phyloP scores from a whole-genome alignment of 1,140 invertebrate genomes.

The Euura saliciscinereae region DNA sequence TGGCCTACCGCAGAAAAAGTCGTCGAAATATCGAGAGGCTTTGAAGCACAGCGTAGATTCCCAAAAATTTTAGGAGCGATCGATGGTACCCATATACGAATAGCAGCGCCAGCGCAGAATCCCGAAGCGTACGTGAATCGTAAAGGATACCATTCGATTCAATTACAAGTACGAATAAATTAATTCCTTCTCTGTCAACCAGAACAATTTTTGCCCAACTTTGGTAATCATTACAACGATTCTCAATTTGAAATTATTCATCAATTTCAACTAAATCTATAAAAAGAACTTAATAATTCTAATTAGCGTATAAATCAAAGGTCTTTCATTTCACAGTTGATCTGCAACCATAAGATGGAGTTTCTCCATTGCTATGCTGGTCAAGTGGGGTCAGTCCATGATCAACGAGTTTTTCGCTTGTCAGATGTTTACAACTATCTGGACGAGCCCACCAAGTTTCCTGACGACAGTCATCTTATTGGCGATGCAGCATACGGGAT shows the following conservation, averaged over 20 bases:
- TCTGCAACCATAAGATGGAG: background rate
- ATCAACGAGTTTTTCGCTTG: background rate
- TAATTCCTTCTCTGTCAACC: too few species aligned
- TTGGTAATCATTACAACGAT: too few species aligned
- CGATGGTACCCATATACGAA: constrained; percentile 32
- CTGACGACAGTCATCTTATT: constrained; percentile 7
- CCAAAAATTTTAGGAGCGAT: constrained; percentile 29
- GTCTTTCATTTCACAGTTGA: constrained; percentile 11
- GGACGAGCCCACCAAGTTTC: constrained; percentile 8
- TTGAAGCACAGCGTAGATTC: constrained; percentile 18
- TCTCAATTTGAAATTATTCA: too few species aligned
- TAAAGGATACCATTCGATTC: constrained; percentile 33
- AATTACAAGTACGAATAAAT: constrained; percentile 5
- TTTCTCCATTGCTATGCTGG: background rate
- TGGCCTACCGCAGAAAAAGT: constrained; percentile 18
- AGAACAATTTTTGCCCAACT: too few species aligned
- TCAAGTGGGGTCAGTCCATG: background rate
- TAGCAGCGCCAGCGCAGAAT: constrained; percentile 31
- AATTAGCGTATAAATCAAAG: too few species aligned
- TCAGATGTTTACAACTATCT: constrained; percentile 1
- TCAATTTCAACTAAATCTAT: too few species aligned
- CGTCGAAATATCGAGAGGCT: constrained; percentile 1
- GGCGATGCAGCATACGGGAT: too few species aligned
- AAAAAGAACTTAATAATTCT: too few species aligned
- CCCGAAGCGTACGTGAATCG: constrained; percentile 31